phyloP scores from a whole-genome alignment of 2,797 vertebrate species.

The Hydrocynus forskahlii region DNA sequence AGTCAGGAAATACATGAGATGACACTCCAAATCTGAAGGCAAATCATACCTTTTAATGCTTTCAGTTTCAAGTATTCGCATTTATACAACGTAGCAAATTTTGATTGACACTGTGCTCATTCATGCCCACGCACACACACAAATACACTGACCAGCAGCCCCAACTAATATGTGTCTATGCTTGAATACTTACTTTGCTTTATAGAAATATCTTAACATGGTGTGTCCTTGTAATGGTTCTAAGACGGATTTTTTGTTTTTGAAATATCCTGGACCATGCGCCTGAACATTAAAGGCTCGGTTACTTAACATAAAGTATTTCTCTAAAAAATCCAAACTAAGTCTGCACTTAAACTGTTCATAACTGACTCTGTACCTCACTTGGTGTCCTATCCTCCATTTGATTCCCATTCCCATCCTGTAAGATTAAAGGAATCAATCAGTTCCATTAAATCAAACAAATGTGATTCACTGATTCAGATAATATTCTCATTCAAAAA shows the following conservation, averaged over 20 bases:
- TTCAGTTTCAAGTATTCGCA: too few relatives aligned
- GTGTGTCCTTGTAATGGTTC: not conserved
- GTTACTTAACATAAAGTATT: not conserved
- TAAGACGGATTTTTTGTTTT: not conserved
- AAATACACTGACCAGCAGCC: too few relatives aligned
- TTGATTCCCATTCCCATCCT: slow-evolving; percentile 85
- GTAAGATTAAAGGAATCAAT: not conserved
- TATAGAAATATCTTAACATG: too few relatives aligned
- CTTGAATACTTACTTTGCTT: too few relatives aligned
- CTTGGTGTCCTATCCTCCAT: slow-evolving; percentile 70
- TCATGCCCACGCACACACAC: too few relatives aligned
- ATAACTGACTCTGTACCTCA: slow-evolving; percentile 63
- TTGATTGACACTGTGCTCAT: too few relatives aligned
- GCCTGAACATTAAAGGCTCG: not conserved
- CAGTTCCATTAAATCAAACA: slow-evolving; percentile 31
- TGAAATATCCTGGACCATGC: not conserved
- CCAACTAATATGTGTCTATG: too few relatives aligned
- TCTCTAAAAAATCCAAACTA: not conserved
- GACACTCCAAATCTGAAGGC: too few relatives aligned
- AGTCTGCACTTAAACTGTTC: not conserved
- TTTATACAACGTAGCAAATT: too few relatives aligned
- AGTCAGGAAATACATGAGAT: too few relatives aligned
- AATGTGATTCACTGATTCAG: slow-evolving; percentile 24
- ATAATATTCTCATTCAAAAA: slow-evolving; percentile 15
- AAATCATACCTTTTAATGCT: too few relatives aligned